Evolutionary conservation across 1,140 invertebrate genomes (phyloP), one percentile per base, ranked within the genome.

Genomic region (Aphidius ervi): DNA sequence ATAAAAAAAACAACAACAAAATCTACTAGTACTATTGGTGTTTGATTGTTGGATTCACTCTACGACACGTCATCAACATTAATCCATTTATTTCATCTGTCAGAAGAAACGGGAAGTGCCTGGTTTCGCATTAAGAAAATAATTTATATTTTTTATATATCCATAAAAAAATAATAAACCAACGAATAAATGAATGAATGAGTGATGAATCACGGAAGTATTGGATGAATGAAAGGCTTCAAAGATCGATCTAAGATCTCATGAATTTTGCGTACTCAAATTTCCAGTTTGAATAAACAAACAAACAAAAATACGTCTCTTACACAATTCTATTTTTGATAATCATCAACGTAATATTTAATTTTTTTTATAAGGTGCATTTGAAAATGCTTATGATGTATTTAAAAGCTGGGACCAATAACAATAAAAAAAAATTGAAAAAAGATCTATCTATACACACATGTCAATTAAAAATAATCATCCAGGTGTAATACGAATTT

Each of bases 231-330:
- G 23, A 31, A 56, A 55, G 45, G 49, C 16, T 47, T 54, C 10
- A 23, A 58, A 60, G 52, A 60, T 60, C 45, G 43, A 60, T 55
- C 50, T 60, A 23, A 60, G 41, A 54, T 52, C 23, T 53, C 58
- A 46, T 31, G 42, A 31, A 31, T 46, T 52, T 53, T 23, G 23
- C 23, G 31, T 46, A 47, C 58, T 60, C 58, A 55, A 54, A 52
- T 60, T 54, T 53, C 50, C 43, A 31, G 23, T 31, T 31, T 31
- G 23, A 31, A 31, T 31, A 31, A 31, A 31, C 23, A 31, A 31
- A 31, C 23, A 31, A 16, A 45, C 48, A 50, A 50, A 23, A 23
- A 50, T 31, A 31, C 23, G 4, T 31, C 0, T 31, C 23, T 41
- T 49, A 39, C 39, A 7, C 31, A 57, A 9, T 57, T 2, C 9